phyloP scores from a whole-genome alignment of 2,888 invertebrate species.

The Loripinus fragilis region DNA sequence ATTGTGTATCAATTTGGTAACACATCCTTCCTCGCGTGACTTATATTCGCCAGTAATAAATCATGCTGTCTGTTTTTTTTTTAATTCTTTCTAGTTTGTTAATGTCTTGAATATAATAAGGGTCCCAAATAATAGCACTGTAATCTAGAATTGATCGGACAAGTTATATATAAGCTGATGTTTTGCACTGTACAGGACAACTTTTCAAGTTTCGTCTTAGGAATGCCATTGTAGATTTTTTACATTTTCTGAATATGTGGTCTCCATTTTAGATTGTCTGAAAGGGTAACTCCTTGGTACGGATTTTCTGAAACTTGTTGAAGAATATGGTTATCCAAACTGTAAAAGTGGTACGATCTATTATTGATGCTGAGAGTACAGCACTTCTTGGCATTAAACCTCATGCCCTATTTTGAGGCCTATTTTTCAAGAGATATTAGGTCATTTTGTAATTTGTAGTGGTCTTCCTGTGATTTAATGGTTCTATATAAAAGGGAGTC shows the following conservation, averaged over 20 bases:
- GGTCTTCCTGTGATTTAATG: neutral
- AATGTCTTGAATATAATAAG: neutral
- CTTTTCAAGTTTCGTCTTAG: neutral
- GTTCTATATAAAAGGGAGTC: slow-evolving; percentile 33
- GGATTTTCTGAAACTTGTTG: slow-evolving; percentile 27
- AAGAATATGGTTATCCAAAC: slow-evolving; percentile 17
- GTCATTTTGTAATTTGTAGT: slow-evolving; percentile 11
- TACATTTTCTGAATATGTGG: too few relatives aligned
- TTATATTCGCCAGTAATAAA: too few relatives aligned
- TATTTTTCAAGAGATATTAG: neutral
- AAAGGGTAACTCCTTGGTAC: slow-evolving; percentile 14
- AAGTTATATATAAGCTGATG: neutral
- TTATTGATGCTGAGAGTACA: neutral
- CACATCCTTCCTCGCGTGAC: too few relatives aligned
- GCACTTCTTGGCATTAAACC: neutral
- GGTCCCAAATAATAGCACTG: neutral
- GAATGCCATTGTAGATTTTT: too few relatives aligned
- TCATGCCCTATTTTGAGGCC: neutral
- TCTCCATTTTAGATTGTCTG: slow-evolving; percentile 18
- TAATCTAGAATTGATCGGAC: neutral
- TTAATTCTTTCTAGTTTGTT: too few relatives aligned
- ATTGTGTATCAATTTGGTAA: too few relatives aligned
- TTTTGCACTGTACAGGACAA: neutral
- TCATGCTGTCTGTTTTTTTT: too few relatives aligned
- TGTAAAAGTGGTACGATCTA: slow-evolving; percentile 19